Conservation (phyloP, 2,888 invertebrate genomes). For the Heliconius aoede region DNA sequence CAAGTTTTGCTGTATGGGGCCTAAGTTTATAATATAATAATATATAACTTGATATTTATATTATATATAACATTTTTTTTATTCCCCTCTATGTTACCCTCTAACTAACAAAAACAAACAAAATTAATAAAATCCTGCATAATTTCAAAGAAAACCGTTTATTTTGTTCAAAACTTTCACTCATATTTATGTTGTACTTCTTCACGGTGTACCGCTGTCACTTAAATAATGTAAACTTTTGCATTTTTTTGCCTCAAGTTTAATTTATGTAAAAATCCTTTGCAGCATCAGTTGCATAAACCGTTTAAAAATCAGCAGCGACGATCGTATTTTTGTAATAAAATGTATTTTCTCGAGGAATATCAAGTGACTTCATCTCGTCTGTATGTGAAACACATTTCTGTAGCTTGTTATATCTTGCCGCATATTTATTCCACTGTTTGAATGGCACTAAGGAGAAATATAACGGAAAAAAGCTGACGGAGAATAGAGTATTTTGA, state of each 20-base stretch:
- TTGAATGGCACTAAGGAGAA: background rate
- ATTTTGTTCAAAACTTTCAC: background rate
- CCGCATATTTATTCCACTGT: conserved; percentile 12
- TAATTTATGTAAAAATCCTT: conserved; percentile 18
- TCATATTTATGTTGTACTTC: background rate
- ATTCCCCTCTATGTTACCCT: no score
- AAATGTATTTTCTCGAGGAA: conserved; percentile 33
- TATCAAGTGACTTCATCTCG: conserved; percentile 40
- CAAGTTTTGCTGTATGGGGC: no score
- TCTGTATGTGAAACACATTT: conserved; percentile 33
- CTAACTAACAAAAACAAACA: no score
- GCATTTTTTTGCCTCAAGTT: conserved; percentile 13
- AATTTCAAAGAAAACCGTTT: background rate
- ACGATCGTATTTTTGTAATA: conserved; percentile 30
- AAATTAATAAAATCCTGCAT: no score
- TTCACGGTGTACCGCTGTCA: background rate
- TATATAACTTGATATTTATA: no score
- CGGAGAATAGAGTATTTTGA: background rate
- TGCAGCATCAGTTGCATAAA: conserved; percentile 21
- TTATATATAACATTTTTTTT: no score
- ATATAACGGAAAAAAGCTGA: background rate
- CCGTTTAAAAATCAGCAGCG: conserved; percentile 23
- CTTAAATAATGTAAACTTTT: background rate
- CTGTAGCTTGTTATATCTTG: conserved; percentile 8
- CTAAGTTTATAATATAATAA: no score